Base-by-base conservation (phyloP, 2,888 invertebrate genomes). In the Notocelia uddmanniana region DNA sequence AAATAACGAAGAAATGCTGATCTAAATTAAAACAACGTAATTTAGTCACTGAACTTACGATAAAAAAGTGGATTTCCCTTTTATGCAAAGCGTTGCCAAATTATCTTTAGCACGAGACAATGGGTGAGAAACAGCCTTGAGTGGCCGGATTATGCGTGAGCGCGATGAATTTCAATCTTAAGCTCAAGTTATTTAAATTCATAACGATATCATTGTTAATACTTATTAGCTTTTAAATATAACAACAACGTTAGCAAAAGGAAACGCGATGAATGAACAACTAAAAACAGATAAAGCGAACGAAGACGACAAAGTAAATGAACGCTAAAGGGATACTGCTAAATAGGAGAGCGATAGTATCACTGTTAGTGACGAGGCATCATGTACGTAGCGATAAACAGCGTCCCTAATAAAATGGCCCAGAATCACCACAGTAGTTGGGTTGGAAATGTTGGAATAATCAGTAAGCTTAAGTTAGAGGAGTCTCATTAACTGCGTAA, bases 371-470 rank as follows among this genome's bases (percentile, higher is more conserved):
- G 87, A 86, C 84, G 83, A 83, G 82, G 83, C 85, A 88, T 88
- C 89, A 87, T 84, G 82, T n/a, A n/a, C n/a, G n/a, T 77, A 74
- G 80, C 81, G 91, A 92, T 91, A 91, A 91, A 88, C 80, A 81
- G 78, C 82, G 79, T 83, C 87, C 80, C 83, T 82, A 89, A 91
- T 91, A 91, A 91, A 90, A 89, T 85, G 82, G 83, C 84, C 81
- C 85, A 88, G 85, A 81, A 85, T 85, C 85, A 81, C 81, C 52
- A 52, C 50, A 52, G 15, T 52, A 34, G 18, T 15, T 21, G 50
- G 8, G 19, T 34, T 34, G 5, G n/a, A 52, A 50, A 34, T 2
- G 19, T 34, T 34, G 5, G n/a, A 52, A 50, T 52, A 37, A n/a
- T 15, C 64, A 54, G 50, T 52, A 63, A 19, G 6, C 19, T 52